Conservation (phyloP, 1,140 invertebrate genomes). For the Cyclina sinensis region DNA sequence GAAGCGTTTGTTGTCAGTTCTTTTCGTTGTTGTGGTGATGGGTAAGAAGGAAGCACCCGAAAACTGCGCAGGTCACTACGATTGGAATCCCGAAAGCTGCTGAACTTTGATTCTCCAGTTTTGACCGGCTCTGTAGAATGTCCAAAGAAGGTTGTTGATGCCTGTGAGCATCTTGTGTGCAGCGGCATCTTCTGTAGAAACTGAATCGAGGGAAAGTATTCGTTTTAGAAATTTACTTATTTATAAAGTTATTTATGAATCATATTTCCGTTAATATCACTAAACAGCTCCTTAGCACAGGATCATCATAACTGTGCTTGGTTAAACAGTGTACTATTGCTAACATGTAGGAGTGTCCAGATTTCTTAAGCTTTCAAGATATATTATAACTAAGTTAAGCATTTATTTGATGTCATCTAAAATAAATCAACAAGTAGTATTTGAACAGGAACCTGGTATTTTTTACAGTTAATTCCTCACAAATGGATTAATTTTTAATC, state of each 20-base stretch:
- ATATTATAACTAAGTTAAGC: neutral
- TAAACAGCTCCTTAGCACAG: no score
- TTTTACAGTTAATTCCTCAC: neutral
- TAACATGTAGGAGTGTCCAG: no score
- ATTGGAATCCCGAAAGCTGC: constrained; percentile 11
- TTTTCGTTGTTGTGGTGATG: constrained; percentile 31
- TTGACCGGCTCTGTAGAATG: constrained; percentile 32
- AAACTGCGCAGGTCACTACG: constrained; percentile 6
- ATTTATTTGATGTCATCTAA: no score
- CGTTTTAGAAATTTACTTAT: no score
- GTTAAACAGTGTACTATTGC: no score
- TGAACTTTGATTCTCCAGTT: constrained; percentile 20
- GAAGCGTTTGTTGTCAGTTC: constrained; percentile 33
- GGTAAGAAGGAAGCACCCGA: constrained; percentile 40
- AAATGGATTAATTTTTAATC: constrained; percentile 21
- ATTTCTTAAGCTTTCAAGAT: no score
- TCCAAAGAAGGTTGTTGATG: constrained; percentile 30
- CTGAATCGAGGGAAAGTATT: no score
- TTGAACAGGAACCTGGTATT: neutral
- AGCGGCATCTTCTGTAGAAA: constrained; percentile 49
- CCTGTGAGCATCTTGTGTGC: constrained; percentile 23
- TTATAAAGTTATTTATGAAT: no score
- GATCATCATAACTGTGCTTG: no score
- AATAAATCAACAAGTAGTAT: neutral
- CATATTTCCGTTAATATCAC: no score